phyloP scores from a whole-genome alignment of 2,113 vertebrate genomes.

The Otis tarda region DNA sequence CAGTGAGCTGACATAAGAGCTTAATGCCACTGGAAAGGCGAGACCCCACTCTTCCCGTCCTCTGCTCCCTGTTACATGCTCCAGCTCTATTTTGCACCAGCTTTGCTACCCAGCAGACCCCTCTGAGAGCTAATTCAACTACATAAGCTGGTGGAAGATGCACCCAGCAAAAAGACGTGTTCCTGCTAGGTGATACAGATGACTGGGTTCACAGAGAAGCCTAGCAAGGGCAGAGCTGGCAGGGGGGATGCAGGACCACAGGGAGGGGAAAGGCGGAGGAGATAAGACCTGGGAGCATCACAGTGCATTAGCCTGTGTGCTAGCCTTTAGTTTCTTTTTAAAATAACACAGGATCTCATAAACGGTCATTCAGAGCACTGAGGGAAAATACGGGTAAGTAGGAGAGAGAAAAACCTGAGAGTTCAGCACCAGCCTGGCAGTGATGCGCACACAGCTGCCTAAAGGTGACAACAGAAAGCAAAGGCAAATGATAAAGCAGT shows the following conservation, averaged over 20 bases:
- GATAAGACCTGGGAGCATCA: background rate
- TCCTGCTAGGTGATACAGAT: background rate
- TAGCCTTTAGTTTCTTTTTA: background rate
- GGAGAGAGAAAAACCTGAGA: background rate
- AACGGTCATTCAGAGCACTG: background rate
- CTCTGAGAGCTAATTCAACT: background rate
- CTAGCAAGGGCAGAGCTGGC: background rate
- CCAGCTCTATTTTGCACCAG: background rate
- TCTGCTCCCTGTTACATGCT: background rate
- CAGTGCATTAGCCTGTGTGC: background rate
- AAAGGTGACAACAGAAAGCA: background rate
- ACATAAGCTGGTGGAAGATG: background rate
- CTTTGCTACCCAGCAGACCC: background rate
- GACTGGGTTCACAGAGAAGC: background rate
- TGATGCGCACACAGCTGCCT: rapidly evolving
- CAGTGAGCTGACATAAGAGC: background rate
- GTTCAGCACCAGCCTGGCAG: background rate
- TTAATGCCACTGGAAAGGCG: background rate
- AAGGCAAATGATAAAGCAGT: background rate
- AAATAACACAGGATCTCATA: background rate
- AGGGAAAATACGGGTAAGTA: background rate
- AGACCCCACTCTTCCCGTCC: background rate
- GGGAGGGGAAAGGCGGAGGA: background rate
- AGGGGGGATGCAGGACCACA: background rate
- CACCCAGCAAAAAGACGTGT: background rate